Conservation (phyloP, 2,113 vertebrate species). For the Colinus virginianus region DNA sequence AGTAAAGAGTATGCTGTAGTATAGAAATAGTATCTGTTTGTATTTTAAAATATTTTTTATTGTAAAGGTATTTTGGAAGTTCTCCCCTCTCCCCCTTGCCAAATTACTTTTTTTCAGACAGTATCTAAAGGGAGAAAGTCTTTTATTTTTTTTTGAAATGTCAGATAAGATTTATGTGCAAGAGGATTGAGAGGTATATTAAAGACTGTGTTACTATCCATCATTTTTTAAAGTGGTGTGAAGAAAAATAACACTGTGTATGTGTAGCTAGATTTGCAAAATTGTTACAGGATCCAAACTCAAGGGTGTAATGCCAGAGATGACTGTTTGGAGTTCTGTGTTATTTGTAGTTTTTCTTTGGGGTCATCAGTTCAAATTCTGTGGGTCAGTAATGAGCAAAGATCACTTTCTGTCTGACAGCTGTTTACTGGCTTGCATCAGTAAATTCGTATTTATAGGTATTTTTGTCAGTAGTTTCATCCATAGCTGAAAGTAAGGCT, state of each 20-base stretch:
- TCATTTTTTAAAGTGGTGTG: slow-evolving; percentile 46
- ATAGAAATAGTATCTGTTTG: neutral
- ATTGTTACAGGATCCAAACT: slow-evolving; percentile 11
- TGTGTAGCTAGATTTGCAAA: slow-evolving; percentile 26
- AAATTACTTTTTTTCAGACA: neutral
- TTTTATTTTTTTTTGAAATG: neutral
- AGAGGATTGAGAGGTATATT: slow-evolving; percentile 41
- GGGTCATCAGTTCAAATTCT: neutral
- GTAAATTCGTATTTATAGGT: neutral
- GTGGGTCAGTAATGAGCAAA: neutral
- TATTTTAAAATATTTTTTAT: slow-evolving; percentile 5
- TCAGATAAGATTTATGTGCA: slow-evolving; percentile 20
- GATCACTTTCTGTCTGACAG: neutral
- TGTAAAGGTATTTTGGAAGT: neutral
- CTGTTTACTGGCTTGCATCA: neutral
- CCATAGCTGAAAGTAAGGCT: neutral
- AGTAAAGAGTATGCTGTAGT: neutral
- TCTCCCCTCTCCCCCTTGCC: neutral
- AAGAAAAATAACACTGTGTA: neutral
- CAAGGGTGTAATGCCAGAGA: neutral
- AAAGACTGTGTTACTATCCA: slow-evolving; percentile 11
- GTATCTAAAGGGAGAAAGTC: neutral
- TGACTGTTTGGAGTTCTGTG: neutral
- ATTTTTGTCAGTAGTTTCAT: neutral
- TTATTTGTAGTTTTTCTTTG: neutral